phyloP scores from a whole-genome alignment of 1,140 invertebrate species.

The Ceratina australensis region DNA sequence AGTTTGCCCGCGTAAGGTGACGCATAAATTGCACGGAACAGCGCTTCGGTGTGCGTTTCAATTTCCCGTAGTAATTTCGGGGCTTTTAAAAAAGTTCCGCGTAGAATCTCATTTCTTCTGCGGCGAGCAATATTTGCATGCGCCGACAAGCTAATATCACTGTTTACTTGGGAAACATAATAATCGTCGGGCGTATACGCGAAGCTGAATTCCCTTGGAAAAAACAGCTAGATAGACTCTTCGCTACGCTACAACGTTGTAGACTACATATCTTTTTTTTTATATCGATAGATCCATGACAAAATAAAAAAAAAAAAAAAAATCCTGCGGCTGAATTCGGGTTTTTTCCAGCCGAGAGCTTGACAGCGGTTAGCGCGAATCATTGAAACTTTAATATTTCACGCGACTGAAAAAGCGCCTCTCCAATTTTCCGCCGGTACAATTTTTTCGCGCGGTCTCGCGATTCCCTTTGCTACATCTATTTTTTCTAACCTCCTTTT shows the following conservation, averaged over 20 bases:
- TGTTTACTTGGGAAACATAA: slow-evolving; percentile 51
- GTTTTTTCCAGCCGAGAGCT: neutral
- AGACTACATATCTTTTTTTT: slow-evolving; percentile 7
- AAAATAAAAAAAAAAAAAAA: neutral
- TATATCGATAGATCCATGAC: slow-evolving; percentile 4
- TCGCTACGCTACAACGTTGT: neutral
- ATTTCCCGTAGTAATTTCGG: slow-evolving; percentile 47
- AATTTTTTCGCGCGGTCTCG: neutral
- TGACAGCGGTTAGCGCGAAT: neutral
- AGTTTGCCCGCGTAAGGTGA: slow-evolving; percentile 31
- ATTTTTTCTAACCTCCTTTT: neutral
- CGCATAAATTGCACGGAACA: slow-evolving; percentile 31
- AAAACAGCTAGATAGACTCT: slow-evolving; percentile 26
- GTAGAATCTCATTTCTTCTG: slow-evolving; percentile 45
- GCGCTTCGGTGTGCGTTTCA: slow-evolving; percentile 24
- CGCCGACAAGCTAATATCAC: slow-evolving; percentile 51
- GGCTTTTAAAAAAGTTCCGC: slow-evolving; percentile 47
- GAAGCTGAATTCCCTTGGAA: slow-evolving; percentile 8
- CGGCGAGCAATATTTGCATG: slow-evolving; percentile 44
- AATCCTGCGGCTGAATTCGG: neutral
- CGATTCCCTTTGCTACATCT: neutral
- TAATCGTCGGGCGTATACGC: slow-evolving; percentile 37
- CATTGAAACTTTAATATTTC: slow-evolving; percentile 34
- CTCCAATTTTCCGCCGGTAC: slow-evolving; percentile 8
- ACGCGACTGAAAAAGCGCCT: slow-evolving; percentile 5